A percentile compares a stretch with the other conserved stretches of the same genome.
These are phyloP conservation scores for Drosophila pullipes DNA, from an alignment of 2,888 invertebrate genomes.

Conservation along the genomic window DNA sequence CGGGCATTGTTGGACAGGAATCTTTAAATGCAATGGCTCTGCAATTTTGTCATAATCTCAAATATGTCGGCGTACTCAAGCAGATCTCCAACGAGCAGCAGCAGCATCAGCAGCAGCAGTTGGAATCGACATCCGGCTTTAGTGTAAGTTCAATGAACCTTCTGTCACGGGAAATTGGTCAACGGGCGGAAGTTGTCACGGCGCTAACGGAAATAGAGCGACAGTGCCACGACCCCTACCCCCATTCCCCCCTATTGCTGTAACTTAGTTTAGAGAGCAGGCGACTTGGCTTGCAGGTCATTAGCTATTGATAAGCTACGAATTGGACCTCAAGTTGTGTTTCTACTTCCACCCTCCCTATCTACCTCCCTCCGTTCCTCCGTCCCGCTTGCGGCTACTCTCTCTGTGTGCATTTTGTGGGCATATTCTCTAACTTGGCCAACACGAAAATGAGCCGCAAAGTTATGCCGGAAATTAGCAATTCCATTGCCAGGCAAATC, in stretches of 20 bases:
- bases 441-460: constrained; percentile 66
- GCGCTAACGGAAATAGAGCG: constrained; percentile 64
- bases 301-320: constrained; percentile 57
- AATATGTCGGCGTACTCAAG: constrained; percentile 94
- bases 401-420: constrained; percentile 35
- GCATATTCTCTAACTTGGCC: constrained; percentile 36
- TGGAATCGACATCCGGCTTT: constrained; percentile 56
- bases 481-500: constrained; percentile 71
- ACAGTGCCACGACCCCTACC: constrained; percentile 5
- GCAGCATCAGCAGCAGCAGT: constrained; percentile 86
- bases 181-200: constrained; percentile 72
- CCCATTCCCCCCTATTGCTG: not conserved
- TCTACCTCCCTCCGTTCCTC: not conserved
- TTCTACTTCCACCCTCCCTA: not conserved
- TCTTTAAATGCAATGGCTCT: constrained; percentile 90
- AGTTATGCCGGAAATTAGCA: constrained; percentile 78
- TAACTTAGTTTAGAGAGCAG: constrained; percentile 40
- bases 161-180: constrained; percentile 66
- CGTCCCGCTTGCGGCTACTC: not conserved
- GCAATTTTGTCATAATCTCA: constrained; percentile 94
- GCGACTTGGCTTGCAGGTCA: constrained; percentile 29
- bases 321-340: constrained; percentile 17
- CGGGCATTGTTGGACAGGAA: constrained; percentile 88
- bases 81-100: constrained; percentile 87
- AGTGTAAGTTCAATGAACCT: constrained; percentile 71